phyloP scores from a whole-genome alignment of 1,140 invertebrate genomes.

The Aphaenogaster ashmeadi region DNA sequence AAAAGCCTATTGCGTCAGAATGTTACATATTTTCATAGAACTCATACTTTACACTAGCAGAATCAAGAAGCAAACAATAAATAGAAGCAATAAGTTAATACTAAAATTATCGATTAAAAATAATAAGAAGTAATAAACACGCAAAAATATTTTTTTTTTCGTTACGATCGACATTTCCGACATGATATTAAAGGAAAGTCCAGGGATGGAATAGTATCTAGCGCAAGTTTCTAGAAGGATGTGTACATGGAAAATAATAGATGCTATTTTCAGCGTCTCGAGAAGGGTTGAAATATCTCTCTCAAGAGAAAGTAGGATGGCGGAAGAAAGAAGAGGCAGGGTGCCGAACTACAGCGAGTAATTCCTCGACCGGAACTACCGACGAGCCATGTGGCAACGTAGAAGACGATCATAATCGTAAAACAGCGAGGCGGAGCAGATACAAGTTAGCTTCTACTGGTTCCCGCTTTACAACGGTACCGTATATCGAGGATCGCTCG shows the following conservation, averaged over 20 bases:
- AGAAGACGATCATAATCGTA: slow-evolving; percentile 78
- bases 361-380: slow-evolving; percentile 78
- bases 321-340: background rate
- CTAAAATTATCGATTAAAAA: background rate
- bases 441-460: slow-evolving; percentile 59
- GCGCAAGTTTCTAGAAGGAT: background rate
- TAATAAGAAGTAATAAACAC: slow-evolving; percentile 7
- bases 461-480: slow-evolving; percentile 11
- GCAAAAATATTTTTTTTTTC: background rate
- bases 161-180: background rate
- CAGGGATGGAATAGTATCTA: background rate
- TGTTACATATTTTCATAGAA: background rate
- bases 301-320: slow-evolving; percentile 25
- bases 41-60: background rate
- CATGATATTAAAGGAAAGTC: background rate
- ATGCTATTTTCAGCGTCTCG: slow-evolving; percentile 46
- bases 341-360: slow-evolving; percentile 64
- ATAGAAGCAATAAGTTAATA: background rate
- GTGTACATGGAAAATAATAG: slow-evolving; percentile 5
- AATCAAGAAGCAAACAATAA: background rate
- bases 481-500: slow-evolving; percentile 38
- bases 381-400: slow-evolving; percentile 80
- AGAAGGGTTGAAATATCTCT: slow-evolving; percentile 56
- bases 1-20: background rate
- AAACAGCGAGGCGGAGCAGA: slow-evolving; percentile 75